These are phyloP conservation scores for Arrhopalites spinosus DNA, from an alignment of 2,888 invertebrate species.

Conservation along the genomic window DNA sequence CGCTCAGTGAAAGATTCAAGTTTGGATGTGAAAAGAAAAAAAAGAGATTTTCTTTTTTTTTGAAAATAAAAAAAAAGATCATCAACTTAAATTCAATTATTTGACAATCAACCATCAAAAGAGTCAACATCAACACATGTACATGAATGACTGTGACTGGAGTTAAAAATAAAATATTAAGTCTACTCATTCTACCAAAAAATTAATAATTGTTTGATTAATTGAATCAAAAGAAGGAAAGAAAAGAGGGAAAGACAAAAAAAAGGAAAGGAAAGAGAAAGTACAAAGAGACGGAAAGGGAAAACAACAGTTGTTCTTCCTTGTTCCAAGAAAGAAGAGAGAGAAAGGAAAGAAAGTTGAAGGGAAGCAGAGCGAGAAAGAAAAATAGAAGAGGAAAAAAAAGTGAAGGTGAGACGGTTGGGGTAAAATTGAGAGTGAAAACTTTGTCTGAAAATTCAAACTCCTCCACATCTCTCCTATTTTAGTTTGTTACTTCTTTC, in stretches of 20 bases:
- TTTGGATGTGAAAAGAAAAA: not conserved
- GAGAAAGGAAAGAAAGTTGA: not conserved
- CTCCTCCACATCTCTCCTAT: not conserved
- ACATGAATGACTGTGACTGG: no score
- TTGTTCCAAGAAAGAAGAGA: not conserved
- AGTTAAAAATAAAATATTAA: no score
- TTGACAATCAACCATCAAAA: no score
- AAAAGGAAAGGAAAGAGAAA: not conserved
- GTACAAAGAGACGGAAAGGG: not conserved
- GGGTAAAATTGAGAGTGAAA: not conserved
- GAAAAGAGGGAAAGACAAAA: not conserved
- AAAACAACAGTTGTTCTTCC: not conserved
- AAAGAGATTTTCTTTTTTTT: no score
- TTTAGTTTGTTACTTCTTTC: constrained; percentile 13
- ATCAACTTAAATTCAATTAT: no score
- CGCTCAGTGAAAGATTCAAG: not conserved
- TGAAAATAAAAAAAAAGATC: no score
- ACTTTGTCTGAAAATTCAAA: constrained; percentile 12
- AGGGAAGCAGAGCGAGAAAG: not conserved
- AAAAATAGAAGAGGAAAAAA: not conserved
- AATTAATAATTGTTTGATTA: no score
- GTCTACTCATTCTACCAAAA: no score
- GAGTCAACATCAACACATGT: no score
- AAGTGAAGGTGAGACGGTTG: not conserved
- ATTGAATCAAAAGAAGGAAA: no score